These are phyloP conservation scores for Coreoperca whiteheadi DNA, from an alignment of 2,113 vertebrate species.

Conservation along the genomic window DNA sequence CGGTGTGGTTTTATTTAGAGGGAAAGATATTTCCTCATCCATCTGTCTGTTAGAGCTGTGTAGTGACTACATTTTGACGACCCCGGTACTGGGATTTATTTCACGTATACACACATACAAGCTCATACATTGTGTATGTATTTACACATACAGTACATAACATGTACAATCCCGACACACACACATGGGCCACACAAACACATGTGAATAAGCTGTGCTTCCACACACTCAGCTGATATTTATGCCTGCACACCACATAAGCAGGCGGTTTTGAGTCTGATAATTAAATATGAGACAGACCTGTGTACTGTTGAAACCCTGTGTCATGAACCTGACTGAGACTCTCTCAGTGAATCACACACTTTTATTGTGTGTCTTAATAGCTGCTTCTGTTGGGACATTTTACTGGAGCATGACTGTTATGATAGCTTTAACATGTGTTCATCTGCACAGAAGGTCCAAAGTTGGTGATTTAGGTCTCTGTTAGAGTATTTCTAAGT, in stretches of 20 bases:
- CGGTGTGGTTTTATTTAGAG: slow-evolving; percentile 25
- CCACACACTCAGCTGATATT: slow-evolving; percentile 17
- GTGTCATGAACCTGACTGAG: slow-evolving; percentile 30
- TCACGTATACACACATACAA: neutral
- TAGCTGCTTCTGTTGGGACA: slow-evolving; percentile 36
- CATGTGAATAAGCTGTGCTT: slow-evolving; percentile 3
- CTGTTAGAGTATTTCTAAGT: slow-evolving; percentile 32
- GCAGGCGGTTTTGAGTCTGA: slow-evolving; percentile 17
- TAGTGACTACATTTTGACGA: slow-evolving; percentile 14
- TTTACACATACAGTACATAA: slow-evolving; percentile 17
- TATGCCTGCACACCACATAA: slow-evolving; percentile 13
- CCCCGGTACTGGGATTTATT: neutral
- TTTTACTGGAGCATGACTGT: slow-evolving; percentile 40
- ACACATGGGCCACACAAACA: slow-evolving; percentile 17
- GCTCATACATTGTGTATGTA: neutral
- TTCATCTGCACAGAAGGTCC: slow-evolving; percentile 23
- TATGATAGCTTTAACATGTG: slow-evolving; percentile 59
- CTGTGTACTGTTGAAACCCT: slow-evolving; percentile 21
- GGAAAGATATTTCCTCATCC: slow-evolving; percentile 19
- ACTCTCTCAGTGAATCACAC: slow-evolving; percentile 38
- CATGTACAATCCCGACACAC: slow-evolving; percentile 13
- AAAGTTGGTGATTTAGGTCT: slow-evolving; percentile 39
- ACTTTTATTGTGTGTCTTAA: slow-evolving; percentile 51
- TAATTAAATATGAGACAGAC: slow-evolving; percentile 45
- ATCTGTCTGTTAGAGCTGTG: slow-evolving; percentile 25